Evolutionary conservation across 2,888 invertebrate genomes (phyloP), one percentile per base, ranked within the genome.

Genomic region (Drosophila mayaguana): DNA sequence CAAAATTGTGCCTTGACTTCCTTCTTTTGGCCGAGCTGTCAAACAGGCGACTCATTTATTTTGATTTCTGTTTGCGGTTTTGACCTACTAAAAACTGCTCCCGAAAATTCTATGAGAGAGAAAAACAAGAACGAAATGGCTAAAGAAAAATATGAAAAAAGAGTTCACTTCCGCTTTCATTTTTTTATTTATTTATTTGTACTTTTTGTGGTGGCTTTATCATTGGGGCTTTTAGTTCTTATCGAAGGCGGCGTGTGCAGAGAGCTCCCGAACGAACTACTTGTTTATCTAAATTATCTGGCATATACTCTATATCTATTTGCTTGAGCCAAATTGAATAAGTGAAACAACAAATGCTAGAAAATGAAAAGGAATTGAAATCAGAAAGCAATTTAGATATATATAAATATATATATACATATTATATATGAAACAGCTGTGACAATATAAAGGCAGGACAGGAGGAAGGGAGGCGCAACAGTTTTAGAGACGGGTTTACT

Each of bases 211-310:
- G 22, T 53, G 56, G 12, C 51, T 73, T 63, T 71, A 20, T 50
- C 43, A 32, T 25, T 32, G 34, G 9, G n/a, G n/a, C n/a, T 22
- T 14, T 20, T 40, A 38, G 38, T 53, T 51, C 75, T 83, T 84
- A 83, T 80, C 85, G 42, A 20, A 28, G 20, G 16, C 34, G 25
- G 55, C 45, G 40, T 40, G 38, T 54, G 53, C 42, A 46, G 36
- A 14, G 25, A 32, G 34, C 22, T 36, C 16, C 32, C 34, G 46
- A 60, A 55, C 57, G 42, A 60, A 63, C 61, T 66, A 69, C 60
- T 75, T 86, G 87, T 75, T 86, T 88, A 81, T 75, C 89, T 78
- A 67, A 78, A 75, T 83, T 83, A 88, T 87, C 84, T 77, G n/a
- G 51, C 45, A 45, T 45, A 51, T 34, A 64, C 38, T 45, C 51